A percentile compares a stretch with the other conserved stretches of the same genome.
Conservation (phyloP, 2,797 vertebrate genomes). For the Ispidina picta region DNA sequence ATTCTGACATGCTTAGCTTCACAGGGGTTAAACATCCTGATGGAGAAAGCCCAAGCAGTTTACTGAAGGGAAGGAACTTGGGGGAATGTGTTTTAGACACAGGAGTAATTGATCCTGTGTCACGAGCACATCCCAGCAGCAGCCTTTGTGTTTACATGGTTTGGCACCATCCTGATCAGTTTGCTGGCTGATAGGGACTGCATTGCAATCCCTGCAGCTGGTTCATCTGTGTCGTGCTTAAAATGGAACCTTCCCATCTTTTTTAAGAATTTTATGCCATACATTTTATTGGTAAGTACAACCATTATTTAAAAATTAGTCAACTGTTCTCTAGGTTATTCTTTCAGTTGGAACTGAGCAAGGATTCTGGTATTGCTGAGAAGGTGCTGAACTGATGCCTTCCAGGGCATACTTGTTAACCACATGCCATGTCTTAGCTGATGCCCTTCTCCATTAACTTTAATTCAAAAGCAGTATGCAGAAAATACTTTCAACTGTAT, state of each 20-base stretch:
- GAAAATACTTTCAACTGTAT: background rate
- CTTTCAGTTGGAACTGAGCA: background rate
- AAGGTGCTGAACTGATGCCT: background rate
- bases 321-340: background rate
- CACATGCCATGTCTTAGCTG: background rate
- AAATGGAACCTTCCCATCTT: background rate
- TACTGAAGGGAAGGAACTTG: background rate
- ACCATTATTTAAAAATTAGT: slow-evolving; percentile 6
- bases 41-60: background rate
- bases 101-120: background rate
- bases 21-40: background rate
- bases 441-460: background rate
- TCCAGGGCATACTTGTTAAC: background rate
- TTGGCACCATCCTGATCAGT: background rate
- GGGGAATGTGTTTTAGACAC: background rate
- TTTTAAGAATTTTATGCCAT: background rate
- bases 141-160: background rate
- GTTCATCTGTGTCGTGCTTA: background rate
- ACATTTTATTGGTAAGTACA: background rate
- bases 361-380: background rate
- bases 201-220: background rate
- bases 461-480: background rate
- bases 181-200: slow-evolving; percentile 28
- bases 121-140: background rate
- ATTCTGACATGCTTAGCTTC: background rate